Base-by-base conservation (phyloP, 2,888 invertebrate genomes). In the Emmelina monodactyla region DNA sequence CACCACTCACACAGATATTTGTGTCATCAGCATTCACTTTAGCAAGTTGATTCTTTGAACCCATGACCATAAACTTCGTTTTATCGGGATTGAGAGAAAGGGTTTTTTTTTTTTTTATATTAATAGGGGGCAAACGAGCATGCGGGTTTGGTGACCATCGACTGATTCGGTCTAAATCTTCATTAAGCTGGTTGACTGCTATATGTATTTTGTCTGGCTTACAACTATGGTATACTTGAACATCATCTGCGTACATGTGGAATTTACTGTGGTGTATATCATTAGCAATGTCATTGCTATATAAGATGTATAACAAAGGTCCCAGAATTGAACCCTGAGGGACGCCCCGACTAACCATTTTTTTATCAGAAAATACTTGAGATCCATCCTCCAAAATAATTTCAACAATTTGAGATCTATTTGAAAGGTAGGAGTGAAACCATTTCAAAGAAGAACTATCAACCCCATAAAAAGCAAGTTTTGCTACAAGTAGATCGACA, bases 401-500 rank as follows among this genome's bases (percentile, higher is more conserved):
- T 14, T 29, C 13, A 12, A 29, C 29, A 14, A 12, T 13, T 9
- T 29, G 29, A 14, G 12, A 29, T 13, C 29, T 3, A 3, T 12
- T 14, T 13, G 12, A 29, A 14, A 29, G 29, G 12, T 29, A 29
- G 12, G 13, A 13, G 9, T 12, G 6, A 13, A 37, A 37, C 37
- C 37, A 33, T 29, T 11, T 29, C 4, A 32, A 13, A 10, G 37
- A 10, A 16, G 11, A 2, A 28, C n/a, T 2, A 19, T 32, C 31
- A 16, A 44, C 31, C 19, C 44, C 46, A 16, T 43, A 44, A 28
- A 31, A 44, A 3, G 34, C 3, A 4, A 46, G 16, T 14, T 42
- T 44, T 16, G 42, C 35, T 7, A 46, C 15, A 5, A 44, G 34
- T 6, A 44, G 29, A 2, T 37, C 22, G 11, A 37, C 34, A 32